A percentile compares a stretch with the other conserved stretches of the same genome.
Conservation (phyloP, 2,797 vertebrate species). For the Sarcophilus harrisii region DNA sequence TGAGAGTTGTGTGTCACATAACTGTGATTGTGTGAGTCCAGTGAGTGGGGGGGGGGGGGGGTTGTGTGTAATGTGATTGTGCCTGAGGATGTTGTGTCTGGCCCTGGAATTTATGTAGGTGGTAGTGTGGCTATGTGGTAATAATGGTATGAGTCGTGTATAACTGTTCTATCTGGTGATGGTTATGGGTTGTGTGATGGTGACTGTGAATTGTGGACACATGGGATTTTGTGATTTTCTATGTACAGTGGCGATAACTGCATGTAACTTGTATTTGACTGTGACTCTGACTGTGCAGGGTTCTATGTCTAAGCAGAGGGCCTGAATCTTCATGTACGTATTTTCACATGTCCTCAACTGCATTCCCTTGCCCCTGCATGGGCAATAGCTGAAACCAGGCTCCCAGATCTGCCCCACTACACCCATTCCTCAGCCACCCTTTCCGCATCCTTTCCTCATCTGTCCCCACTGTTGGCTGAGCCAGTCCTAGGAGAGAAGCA, state of each 20-base stretch:
- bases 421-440: background rate
- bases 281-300: background rate
- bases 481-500: background rate
- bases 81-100: background rate
- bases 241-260: background rate
- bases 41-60: background rate
- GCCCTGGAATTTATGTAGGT: background rate
- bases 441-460: background rate
- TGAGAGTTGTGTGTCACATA: accelerated
- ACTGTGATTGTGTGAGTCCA: background rate
- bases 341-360: background rate
- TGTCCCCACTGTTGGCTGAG: background rate
- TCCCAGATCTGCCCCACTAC: background rate
- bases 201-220: background rate
- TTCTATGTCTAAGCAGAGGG: background rate
- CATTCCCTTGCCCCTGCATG: background rate
- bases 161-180: background rate
- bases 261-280: background rate
- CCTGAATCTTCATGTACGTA: background rate
- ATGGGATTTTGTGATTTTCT: background rate
- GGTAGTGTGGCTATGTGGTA: background rate
- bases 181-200: background rate
- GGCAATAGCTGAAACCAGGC: background rate
- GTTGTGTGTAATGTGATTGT: background rate
- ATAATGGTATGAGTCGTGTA: background rate